Base-by-base conservation (phyloP, 2,113 vertebrate species). In the Ibidorhyncha struthersii region DNA sequence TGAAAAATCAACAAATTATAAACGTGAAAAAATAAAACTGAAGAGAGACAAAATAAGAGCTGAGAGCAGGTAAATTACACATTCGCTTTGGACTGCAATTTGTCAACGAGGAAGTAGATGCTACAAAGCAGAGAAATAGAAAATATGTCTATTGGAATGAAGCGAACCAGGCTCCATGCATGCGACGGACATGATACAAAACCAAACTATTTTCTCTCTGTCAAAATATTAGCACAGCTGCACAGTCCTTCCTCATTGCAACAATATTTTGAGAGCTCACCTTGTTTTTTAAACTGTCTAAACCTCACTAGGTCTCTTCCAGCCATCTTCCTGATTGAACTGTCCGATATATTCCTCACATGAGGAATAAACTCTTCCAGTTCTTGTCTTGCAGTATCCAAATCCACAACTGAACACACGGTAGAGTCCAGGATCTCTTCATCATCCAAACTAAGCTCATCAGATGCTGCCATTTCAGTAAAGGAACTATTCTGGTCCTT, bases 291-390 rank as follows among this genome's bases (percentile, higher is more conserved):
- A 72, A 98, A 98, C 6, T 94, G 36, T 61, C 93, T 96, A 86
- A 99, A 98, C 23, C 98, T 97, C 1, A 1, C 8, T 17, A 99
- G 45, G 79, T 99, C 98, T 43, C 98, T 97, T 9, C 83, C 84
- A 83, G 97, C 97, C 97, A 99, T 97, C 8, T 96, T 93, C 58
- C 9, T 96, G 65, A 98, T 32, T 0, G 97, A 97, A 5, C 15
- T 8, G 8, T 96, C 83, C 0, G 97, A 87, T 45, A 98, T 70
- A 3, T 30, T 96, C 78, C 52, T 89, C 47, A 98, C 97, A 7
- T 97, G 70, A 47, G 98, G 98, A 69, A 98, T 97, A 94, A 98
- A 99, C 77, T 98, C 98, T 17, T 97, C 95, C 8, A 99, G 58
- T 73, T 98, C 94, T 72, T 52, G 77, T 43, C 76, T 96, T 2